A percentile compares a stretch with the other conserved stretches of the same genome.
Conservation (phyloP, 2,113 vertebrate genomes). For the Callorhinus ursinus region DNA sequence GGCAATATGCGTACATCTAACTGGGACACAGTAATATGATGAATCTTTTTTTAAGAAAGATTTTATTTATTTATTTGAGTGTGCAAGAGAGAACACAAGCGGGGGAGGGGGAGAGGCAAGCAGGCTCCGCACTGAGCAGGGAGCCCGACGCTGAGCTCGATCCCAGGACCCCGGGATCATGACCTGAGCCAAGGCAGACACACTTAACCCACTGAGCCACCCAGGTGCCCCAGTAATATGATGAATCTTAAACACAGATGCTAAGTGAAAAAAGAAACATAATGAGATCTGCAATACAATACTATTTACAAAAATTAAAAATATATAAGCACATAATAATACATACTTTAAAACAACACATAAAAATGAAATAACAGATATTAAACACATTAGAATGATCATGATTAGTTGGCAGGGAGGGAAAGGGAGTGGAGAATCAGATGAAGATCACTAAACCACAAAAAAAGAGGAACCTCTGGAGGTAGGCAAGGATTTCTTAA, state of each 20-base stretch:
- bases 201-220: not conserved
- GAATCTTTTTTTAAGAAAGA: not conserved
- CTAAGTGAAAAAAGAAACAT: not conserved
- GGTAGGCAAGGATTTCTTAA: not conserved
- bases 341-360: not conserved
- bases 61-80: not conserved
- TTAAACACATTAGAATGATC: not conserved
- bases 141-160: not conserved
- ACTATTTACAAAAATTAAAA: slow-evolving; percentile 3
- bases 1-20: not conserved
- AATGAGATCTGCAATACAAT: not conserved
- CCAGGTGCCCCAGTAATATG: not conserved
- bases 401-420: not conserved
- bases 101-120: not conserved
- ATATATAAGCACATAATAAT: not conserved
- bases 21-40: not conserved
- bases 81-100: not conserved
- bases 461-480: not conserved
- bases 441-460: not conserved
- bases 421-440: not conserved
- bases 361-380: not conserved
- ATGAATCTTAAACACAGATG: not conserved
- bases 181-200: not conserved
- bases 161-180: not conserved
- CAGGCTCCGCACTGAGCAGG: not conserved